Percentiles rank a stretch among this genome's conserved stretches.
phyloP scores from a whole-genome alignment of 1,140 invertebrate genomes.

The Drosophila oshimai region DNA sequence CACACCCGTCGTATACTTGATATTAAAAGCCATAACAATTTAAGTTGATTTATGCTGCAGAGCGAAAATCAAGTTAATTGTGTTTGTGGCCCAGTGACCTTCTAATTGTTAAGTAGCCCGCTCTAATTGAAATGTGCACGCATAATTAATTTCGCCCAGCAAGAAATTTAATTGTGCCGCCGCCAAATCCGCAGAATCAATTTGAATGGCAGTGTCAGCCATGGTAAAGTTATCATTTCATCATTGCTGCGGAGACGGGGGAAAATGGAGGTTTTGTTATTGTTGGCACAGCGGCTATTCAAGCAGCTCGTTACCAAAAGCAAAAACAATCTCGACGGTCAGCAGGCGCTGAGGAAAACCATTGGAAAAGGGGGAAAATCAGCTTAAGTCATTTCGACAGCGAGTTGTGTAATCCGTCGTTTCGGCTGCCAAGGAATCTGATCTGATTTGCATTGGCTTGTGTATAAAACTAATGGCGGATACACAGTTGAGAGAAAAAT shows the following conservation, averaged over 20 bases:
- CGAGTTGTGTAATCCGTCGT: constrained; percentile 67
- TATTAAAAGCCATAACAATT: constrained; percentile 56
- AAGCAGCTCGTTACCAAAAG: constrained; percentile 64
- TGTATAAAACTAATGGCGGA: not conserved
- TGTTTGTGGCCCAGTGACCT: constrained; percentile 26
- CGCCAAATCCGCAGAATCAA: constrained; percentile 45
- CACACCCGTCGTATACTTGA: constrained; percentile 42
- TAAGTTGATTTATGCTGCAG: constrained; percentile 57
- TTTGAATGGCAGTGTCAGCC: constrained; percentile 32
- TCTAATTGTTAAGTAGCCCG: constrained; percentile 39
- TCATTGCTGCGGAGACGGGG: not conserved
- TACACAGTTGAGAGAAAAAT: not conserved
- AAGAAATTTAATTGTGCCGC: constrained; percentile 49
- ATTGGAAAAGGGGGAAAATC: not conserved
- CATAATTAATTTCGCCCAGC: constrained; percentile 64
- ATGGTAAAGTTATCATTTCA: constrained; percentile 56
- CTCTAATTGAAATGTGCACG: constrained; percentile 66
- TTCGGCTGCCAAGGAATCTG: constrained; percentile 12
- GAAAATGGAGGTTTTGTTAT: constrained; percentile 45
- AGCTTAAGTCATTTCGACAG: constrained; percentile 69
- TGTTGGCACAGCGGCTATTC: constrained; percentile 64
- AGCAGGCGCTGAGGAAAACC: not conserved
- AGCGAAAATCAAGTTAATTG: constrained; percentile 39
- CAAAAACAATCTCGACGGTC: constrained; percentile 22
- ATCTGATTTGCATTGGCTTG: constrained; percentile 44